Percentiles rank a stretch among this genome's conserved stretches.
phyloP scores from a whole-genome alignment of 1,140 invertebrate species.

The Drosophila sp. region DNA sequence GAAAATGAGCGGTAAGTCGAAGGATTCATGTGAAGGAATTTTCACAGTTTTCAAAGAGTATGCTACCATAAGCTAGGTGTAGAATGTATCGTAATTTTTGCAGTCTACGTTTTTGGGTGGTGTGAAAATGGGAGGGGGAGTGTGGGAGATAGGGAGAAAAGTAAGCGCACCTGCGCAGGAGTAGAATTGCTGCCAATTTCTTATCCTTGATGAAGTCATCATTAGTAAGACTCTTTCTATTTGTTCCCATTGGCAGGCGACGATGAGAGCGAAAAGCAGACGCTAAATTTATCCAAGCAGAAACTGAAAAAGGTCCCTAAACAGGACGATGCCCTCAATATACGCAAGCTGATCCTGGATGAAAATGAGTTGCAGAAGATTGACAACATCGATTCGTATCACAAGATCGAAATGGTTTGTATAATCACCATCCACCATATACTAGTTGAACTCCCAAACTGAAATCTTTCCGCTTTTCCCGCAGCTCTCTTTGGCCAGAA shows the following conservation, averaged over 20 bases:
- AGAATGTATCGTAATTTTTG: slow-evolving; percentile 5
- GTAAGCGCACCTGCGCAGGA: slow-evolving; percentile 15
- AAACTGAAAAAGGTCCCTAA: slow-evolving; percentile 90
- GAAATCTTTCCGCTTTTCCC: slow-evolving; percentile 58
- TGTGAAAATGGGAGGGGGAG: background rate
- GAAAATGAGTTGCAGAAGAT: slow-evolving; percentile 94
- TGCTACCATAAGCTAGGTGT: background rate
- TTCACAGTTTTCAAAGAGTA: background rate
- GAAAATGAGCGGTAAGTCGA: slow-evolving; percentile 8
- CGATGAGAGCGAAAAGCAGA: slow-evolving; percentile 67
- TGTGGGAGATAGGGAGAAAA: no score
- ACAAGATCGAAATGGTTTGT: slow-evolving; percentile 90
- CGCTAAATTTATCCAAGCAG: slow-evolving; percentile 87
- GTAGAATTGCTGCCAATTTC: background rate
- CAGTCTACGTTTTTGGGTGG: background rate
- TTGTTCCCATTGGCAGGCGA: slow-evolving; percentile 45
- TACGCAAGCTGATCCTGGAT: slow-evolving; percentile 91
- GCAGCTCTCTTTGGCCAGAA: slow-evolving; percentile 92
- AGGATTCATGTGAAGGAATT: background rate
- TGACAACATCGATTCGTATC: slow-evolving; percentile 93
- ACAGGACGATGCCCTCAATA: slow-evolving; percentile 86
- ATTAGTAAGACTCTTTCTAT: slow-evolving; percentile 14
- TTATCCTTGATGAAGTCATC: slow-evolving; percentile 53
- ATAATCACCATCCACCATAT: background rate
- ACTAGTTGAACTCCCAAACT: no score